A percentile compares a stretch with the other conserved stretches of the same genome.
These are phyloP conservation scores for Hemibagrus wyckioides DNA, from an alignment of 2,113 vertebrate species.

Conservation along the genomic window DNA sequence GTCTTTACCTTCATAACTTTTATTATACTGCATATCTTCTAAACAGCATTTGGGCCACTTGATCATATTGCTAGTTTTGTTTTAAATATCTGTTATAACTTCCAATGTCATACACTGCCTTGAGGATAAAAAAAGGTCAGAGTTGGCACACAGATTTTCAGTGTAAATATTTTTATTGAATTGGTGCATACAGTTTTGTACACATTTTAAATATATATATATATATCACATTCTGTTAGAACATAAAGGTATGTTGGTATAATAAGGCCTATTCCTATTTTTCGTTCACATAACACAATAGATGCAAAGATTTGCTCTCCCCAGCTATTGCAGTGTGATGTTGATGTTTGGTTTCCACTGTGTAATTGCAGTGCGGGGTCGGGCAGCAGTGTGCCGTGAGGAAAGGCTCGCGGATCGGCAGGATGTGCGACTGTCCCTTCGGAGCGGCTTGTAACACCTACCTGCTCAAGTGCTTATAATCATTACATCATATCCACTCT, in stretches of 20 bases:
- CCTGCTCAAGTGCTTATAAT: conserved; percentile 80
- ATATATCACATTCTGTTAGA: not conserved
- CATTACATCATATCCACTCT: conserved; percentile 34
- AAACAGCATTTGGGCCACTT: not conserved
- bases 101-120: not conserved
- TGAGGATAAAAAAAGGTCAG: not conserved
- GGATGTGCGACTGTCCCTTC: conserved; percentile 76
- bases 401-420: conserved; percentile 78
- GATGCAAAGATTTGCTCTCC: not conserved
- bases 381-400: conserved; percentile 76
- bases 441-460: conserved; percentile 74
- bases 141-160: not conserved
- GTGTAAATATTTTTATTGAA: not conserved
- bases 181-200: not conserved
- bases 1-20: not conserved
- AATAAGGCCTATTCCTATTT: not conserved
- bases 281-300: not conserved
- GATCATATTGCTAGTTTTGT: not conserved
- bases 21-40: not conserved
- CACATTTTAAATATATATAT: not conserved
- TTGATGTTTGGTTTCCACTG: not conserved
- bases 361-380: conserved; percentile 67
- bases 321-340: not conserved
- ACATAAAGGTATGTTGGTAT: not conserved
- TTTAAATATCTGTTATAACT: not conserved